A percentile compares a stretch with the other conserved stretches of the same genome.
Evolutionary conservation across 2,888 invertebrate genomes (phyloP).

Genomic region (Machimus rusticus): DNA sequence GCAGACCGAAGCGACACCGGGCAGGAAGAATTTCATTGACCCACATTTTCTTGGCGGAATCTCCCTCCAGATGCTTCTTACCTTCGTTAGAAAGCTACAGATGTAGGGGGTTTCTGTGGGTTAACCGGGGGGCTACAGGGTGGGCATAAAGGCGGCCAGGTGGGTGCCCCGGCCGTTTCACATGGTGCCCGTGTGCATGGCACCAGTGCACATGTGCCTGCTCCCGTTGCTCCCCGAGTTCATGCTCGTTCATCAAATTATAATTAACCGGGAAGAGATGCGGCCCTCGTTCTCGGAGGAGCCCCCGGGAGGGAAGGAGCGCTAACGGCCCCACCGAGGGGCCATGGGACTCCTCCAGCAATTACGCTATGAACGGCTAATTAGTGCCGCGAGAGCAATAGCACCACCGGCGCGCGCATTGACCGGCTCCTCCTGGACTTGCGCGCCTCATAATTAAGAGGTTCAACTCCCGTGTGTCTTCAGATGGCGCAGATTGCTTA

Average conservation of each 20-base stretch:
- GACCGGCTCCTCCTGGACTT: conserved; percentile 30
- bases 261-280: conserved; percentile 47
- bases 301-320: neutral
- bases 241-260: conserved; percentile 53
- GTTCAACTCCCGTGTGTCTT: neutral
- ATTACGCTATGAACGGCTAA: conserved; percentile 40
- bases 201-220: neutral
- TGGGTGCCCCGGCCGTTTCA: neutral
- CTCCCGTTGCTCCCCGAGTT: conserved; percentile 44
- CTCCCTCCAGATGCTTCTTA: conserved; percentile 30
- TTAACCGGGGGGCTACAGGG: neutral
- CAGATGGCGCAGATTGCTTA: neutral
- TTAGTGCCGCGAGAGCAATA: conserved; percentile 25
- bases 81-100: neutral
- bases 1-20: neutral
- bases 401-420: conserved; percentile 27
- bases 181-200: neutral
- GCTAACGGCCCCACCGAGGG: neutral
- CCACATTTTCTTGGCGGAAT: conserved; percentile 19
- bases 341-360: conserved; percentile 47
- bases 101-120: neutral
- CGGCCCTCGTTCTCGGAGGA: neutral
- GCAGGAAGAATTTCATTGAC: conserved; percentile 35
- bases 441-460: neutral
- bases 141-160: neutral